Percentiles rank a stretch among this genome's conserved stretches.
Evolutionary conservation across 2,888 invertebrate genomes (phyloP).

Genomic region (Cosmorhoe ocellata): DNA sequence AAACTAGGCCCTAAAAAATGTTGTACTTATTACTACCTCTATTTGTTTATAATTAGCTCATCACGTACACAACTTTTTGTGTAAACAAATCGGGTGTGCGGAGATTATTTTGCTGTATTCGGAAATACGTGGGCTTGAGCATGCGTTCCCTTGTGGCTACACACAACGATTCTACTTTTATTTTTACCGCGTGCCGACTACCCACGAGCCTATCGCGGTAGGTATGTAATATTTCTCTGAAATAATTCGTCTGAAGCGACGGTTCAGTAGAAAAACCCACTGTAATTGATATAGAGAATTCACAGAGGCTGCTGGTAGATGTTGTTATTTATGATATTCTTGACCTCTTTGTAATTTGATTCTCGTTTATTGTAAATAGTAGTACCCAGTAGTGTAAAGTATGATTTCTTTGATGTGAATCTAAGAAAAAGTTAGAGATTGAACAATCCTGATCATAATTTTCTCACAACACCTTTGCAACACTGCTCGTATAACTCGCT

Average conservation of each 20-base stretch:
- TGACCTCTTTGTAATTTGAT: no score
- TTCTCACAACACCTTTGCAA: no score
- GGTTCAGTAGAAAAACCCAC: conserved; percentile 13
- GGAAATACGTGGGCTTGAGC: conserved; percentile 24
- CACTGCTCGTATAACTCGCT: no score
- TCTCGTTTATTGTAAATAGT: no score
- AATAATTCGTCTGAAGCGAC: conserved; percentile 13
- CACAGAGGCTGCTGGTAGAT: neutral
- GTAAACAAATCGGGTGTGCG: conserved; percentile 40
- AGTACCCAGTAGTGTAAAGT: no score
- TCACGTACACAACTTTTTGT: conserved; percentile 42
- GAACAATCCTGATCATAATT: no score
- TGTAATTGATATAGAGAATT: conserved; percentile 27
- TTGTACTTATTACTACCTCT: conserved; percentile 7
- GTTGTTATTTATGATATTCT: no score
- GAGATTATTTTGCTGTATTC: conserved; percentile 32
- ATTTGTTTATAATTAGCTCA: conserved; percentile 36
- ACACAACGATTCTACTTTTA: conserved; percentile 13
- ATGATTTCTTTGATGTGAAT: no score
- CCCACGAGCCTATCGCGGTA: neutral
- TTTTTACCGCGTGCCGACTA: conserved; percentile 14
- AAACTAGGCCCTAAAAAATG: no score
- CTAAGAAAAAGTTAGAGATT: no score
- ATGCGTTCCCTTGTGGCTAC: conserved; percentile 20
- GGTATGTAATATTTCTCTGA: conserved; percentile 10